phyloP scores from a whole-genome alignment of 2,888 invertebrate genomes.

The Nycteola revayana region DNA sequence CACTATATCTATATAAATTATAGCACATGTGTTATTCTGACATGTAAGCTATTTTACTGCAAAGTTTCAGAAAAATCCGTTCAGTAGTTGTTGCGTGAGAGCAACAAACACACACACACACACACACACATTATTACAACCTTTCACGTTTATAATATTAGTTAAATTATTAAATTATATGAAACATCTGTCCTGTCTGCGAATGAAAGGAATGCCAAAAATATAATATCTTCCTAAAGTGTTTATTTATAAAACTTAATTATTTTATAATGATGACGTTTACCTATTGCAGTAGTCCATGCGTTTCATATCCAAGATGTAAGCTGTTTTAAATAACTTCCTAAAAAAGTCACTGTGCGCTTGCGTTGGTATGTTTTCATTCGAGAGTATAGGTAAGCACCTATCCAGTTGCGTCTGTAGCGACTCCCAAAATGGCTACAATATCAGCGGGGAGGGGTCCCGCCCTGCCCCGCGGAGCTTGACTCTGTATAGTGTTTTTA shows the following conservation, averaged over 20 bases:
- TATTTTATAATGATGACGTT: constrained; percentile 11
- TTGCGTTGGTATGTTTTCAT: constrained; percentile 14
- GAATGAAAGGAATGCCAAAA: constrained; percentile 12
- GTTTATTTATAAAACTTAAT: constrained; percentile 12
- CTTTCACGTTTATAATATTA: constrained; percentile 3
- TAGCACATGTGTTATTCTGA: constrained; percentile 12
- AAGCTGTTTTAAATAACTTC: constrained; percentile 12
- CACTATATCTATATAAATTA: constrained; percentile 12
- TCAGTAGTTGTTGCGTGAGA: constrained; percentile 4
- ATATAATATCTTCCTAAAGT: constrained; percentile 12
- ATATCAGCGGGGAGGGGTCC: constrained; percentile 14
- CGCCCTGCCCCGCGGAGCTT: constrained; percentile 14
- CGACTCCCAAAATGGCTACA: constrained; percentile 14
- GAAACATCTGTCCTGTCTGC: constrained; percentile 12
- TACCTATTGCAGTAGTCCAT: constrained; percentile 11
- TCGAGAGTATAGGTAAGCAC: constrained; percentile 14
- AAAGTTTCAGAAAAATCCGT: constrained; percentile 9
- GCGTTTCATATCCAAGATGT: constrained; percentile 11
- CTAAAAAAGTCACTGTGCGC: constrained; percentile 13
- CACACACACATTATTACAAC: constrained; percentile 2
- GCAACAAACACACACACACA: constrained; percentile 3
- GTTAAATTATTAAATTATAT: constrained; percentile 8
- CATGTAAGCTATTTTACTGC: constrained; percentile 13
- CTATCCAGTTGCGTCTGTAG: constrained; percentile 13
- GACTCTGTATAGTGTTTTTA: constrained; percentile 14